A percentile compares a stretch with the other conserved stretches of the same genome.
Conservation (phyloP, 1,140 invertebrate species). For the Drosophila subobscura region DNA sequence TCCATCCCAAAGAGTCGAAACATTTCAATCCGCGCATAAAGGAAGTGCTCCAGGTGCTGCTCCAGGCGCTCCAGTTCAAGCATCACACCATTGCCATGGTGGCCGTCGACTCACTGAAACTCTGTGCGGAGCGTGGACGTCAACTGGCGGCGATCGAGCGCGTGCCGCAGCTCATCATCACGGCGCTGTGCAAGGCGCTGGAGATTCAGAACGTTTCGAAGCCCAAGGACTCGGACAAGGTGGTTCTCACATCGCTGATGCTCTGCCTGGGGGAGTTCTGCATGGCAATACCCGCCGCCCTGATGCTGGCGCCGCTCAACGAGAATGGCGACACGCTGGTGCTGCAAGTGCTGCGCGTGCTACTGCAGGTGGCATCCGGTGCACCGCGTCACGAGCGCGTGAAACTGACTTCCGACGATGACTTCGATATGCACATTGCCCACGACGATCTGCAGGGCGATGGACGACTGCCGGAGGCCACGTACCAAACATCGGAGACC, state of each 20-base stretch:
- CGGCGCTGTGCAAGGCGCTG: conserved; percentile 75
- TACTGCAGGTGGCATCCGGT: conserved; percentile 84
- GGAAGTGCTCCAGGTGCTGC: conserved; percentile 93
- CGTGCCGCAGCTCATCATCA: conserved; percentile 79
- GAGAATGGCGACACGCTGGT: conserved; percentile 85
- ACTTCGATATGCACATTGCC: conserved; percentile 89
- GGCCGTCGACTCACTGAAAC: conserved; percentile 76
- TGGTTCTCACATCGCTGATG: conserved; percentile 92
- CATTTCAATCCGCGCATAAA: conserved; percentile 88
- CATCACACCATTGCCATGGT: conserved; percentile 82
- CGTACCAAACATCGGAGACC: conserved; percentile 83
- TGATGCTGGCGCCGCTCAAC: conserved; percentile 70
- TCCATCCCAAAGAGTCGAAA: conserved; percentile 52
- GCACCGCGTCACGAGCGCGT: conserved; percentile 78
- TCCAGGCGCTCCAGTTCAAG: conserved; percentile 91
- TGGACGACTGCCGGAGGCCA: conserved; percentile 78
- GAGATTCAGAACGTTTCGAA: conserved; percentile 82
- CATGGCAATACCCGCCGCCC: conserved; percentile 85
- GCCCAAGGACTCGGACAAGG: conserved; percentile 87
- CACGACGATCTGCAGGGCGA: conserved; percentile 86
- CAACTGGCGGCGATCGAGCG: conserved; percentile 76
- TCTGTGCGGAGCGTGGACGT: conserved; percentile 74
- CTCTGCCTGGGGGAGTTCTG: conserved; percentile 97
- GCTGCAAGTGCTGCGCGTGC: conserved; percentile 84
- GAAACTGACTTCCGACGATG: conserved; percentile 84